These are phyloP conservation scores for Agrochola lota DNA, from an alignment of 2,888 invertebrate genomes.

Conservation along the genomic window DNA sequence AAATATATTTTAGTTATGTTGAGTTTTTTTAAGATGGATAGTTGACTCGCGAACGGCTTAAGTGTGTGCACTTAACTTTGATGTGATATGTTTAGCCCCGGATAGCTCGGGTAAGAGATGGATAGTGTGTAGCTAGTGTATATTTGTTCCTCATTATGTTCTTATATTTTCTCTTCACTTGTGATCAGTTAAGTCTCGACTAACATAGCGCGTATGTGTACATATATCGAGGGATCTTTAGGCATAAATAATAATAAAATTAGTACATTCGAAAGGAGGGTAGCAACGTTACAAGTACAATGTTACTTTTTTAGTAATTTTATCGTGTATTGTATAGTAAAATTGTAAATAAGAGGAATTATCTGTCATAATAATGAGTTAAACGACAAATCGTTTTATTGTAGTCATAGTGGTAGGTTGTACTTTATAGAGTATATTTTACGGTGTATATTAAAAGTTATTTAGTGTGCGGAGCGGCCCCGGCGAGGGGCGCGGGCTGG, in stretches of 20 bases:
- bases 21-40: slow-evolving; percentile 75
- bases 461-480: slow-evolving; percentile 73
- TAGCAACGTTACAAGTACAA: slow-evolving; percentile 89
- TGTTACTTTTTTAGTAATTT: slow-evolving; percentile 88
- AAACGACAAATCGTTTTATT: slow-evolving; percentile 89
- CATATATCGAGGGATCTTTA: slow-evolving; percentile 79
- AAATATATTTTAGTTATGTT: slow-evolving; percentile 83
- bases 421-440: slow-evolving; percentile 86
- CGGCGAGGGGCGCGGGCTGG: slow-evolving; percentile 46
- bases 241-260: slow-evolving; percentile 77
- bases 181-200: slow-evolving; percentile 89
- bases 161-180: slow-evolving; percentile 82
- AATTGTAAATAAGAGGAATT: slow-evolving; percentile 90
- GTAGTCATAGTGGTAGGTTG: slow-evolving; percentile 88
- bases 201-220: slow-evolving; percentile 85
- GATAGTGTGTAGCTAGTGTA: slow-evolving; percentile 86
- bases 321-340: slow-evolving; percentile 88
- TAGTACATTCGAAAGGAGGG: slow-evolving; percentile 86
- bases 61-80: slow-evolving; percentile 79
- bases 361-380: slow-evolving; percentile 90
- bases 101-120: slow-evolving; percentile 75
- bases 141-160: slow-evolving; percentile 88
- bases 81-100: slow-evolving; percentile 86
- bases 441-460: slow-evolving; percentile 86
- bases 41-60: slow-evolving; percentile 83